phyloP scores from a whole-genome alignment of 1,140 invertebrate species.

The Panagrolaimus sp. region DNA sequence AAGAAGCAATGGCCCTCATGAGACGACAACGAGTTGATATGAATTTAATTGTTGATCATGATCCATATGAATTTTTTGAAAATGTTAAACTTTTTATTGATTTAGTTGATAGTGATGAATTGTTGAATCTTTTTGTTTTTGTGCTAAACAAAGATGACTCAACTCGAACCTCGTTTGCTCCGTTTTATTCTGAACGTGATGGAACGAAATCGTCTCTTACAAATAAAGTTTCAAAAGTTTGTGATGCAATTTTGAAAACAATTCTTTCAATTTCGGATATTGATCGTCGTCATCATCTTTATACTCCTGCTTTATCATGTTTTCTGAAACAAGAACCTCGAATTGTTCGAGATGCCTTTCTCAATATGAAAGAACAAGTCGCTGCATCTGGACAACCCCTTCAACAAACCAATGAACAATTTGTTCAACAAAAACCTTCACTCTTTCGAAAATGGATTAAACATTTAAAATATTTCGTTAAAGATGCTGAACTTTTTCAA shows the following conservation, averaged over 20 bases:
- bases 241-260: background rate
- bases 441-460: conserved; percentile 32
- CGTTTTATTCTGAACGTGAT: conserved; percentile 20
- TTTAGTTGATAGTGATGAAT: conserved; percentile 60
- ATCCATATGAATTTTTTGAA: conserved; percentile 66
- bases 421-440: conserved; percentile 9
- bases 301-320: conserved; percentile 27
- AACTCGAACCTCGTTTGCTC: conserved; percentile 27
- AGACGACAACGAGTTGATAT: conserved; percentile 80
- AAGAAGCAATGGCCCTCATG: conserved; percentile 70
- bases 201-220: background rate
- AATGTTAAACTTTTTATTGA: conserved; percentile 67
- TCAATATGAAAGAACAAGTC: conserved; percentile 19
- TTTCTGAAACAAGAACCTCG: conserved; percentile 25
- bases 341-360: conserved; percentile 26
- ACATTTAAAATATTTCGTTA: conserved; percentile 71
- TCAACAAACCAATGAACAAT: conserved; percentile 18
- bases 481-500: conserved; percentile 76
- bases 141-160: conserved; percentile 27
- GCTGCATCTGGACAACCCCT: conserved; percentile 12
- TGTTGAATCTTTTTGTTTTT: conserved; percentile 40
- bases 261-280: background rate
- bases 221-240: conserved; percentile 7
- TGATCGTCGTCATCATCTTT: conserved; percentile 10
- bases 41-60: conserved; percentile 80